Conservation (phyloP, 2,888 invertebrate genomes). For the Abscondita cerata region DNA sequence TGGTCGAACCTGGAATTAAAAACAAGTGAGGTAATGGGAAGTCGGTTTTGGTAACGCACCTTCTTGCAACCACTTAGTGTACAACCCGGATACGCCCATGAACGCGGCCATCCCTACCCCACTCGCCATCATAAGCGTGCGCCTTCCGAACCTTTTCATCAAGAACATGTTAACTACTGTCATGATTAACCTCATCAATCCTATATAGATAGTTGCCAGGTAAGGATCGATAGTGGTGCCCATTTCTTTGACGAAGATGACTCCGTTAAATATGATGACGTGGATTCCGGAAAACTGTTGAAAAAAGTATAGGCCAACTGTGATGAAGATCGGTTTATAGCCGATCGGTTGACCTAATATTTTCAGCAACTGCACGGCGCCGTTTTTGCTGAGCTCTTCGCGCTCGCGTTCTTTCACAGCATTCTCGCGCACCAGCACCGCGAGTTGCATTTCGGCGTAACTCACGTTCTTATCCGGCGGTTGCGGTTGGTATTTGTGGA, state of each 20-base stretch:
- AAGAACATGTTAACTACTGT: constrained; percentile 64
- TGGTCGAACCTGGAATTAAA: constrained; percentile 47
- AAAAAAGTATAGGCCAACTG: constrained; percentile 64
- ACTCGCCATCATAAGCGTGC: constrained; percentile 61
- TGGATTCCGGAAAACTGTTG: constrained; percentile 69
- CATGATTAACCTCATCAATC: constrained; percentile 62
- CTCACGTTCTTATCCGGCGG: constrained; percentile 55
- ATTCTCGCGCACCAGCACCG: constrained; percentile 63
- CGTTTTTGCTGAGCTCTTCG: constrained; percentile 50
- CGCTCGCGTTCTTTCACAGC: constrained; percentile 58
- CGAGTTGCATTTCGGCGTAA: constrained; percentile 62
- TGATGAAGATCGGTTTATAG: constrained; percentile 65
- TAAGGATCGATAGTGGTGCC: constrained; percentile 51
- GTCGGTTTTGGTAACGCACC: constrained; percentile 33
- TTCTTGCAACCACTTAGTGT: constrained; percentile 55
- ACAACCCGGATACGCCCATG: constrained; percentile 63
- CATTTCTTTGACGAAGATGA: constrained; percentile 61
- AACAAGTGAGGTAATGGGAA: too few species aligned
- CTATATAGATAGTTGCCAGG: constrained; percentile 53
- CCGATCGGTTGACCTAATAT: constrained; percentile 64
- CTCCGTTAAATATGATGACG: constrained; percentile 67
- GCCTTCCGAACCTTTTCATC: constrained; percentile 60
- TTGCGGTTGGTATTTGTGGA: constrained; percentile 52
- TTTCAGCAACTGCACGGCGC: constrained; percentile 53
- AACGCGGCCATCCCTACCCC: constrained; percentile 62